phyloP scores from a whole-genome alignment of 2,888 invertebrate genomes.

The Netelia virgata region DNA sequence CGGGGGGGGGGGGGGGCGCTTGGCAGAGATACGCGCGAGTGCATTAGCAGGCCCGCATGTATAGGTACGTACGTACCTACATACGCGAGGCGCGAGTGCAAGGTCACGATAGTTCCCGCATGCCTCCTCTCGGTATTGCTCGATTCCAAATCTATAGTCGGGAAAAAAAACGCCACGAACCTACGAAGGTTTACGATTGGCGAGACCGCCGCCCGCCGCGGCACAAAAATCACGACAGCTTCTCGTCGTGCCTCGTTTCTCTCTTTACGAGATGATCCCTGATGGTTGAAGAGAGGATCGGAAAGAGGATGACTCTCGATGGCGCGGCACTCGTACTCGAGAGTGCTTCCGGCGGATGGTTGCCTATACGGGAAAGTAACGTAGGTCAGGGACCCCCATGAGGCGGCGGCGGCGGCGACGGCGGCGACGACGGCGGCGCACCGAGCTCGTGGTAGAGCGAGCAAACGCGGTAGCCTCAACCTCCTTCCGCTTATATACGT shows the following conservation, averaged over 20 bases:
- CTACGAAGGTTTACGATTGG: too few relatives aligned
- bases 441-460: conserved; percentile 69
- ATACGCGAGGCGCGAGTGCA: conserved; percentile 40
- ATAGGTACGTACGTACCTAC: background rate
- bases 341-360: conserved; percentile 55
- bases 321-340: conserved; percentile 54
- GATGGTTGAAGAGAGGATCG: conserved; percentile 8
- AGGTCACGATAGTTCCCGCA: conserved; percentile 65
- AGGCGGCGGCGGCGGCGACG: conserved; percentile 51
- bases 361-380: conserved; percentile 61
- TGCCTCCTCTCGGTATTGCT: conserved; percentile 14
- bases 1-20: background rate
- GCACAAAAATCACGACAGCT: background rate
- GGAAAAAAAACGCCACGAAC: too few relatives aligned
- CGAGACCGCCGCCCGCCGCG: too few relatives aligned
- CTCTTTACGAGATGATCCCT: conserved; percentile 33
- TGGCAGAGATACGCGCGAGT: background rate
- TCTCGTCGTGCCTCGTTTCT: conserved; percentile 1
- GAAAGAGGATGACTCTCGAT: conserved; percentile 54
- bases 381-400: conserved; percentile 72
- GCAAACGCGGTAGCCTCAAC: conserved; percentile 39
- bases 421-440: conserved; percentile 9
- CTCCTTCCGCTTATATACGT: conserved; percentile 34
- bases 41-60: background rate
- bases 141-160: background rate